Conservation (phyloP, 2,113 vertebrate genomes). For the Holacanthus passer region DNA sequence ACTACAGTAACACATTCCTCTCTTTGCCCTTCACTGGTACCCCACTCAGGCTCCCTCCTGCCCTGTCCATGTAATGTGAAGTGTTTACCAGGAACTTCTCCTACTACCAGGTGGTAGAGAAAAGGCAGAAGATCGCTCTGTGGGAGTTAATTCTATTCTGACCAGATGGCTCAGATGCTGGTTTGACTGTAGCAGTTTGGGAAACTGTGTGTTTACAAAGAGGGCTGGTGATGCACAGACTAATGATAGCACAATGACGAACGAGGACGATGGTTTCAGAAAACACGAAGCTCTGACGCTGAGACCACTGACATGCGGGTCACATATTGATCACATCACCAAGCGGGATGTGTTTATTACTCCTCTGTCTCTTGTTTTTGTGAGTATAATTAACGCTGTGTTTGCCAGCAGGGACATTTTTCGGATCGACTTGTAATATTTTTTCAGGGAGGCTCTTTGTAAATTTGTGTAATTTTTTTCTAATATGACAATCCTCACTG, state of each 20-base stretch:
- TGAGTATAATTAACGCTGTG: slow-evolving; percentile 43
- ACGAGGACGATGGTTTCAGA: slow-evolving; percentile 34
- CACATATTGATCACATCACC: slow-evolving; percentile 52
- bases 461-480: slow-evolving; percentile 77
- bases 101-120: slow-evolving; percentile 20
- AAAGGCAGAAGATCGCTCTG: slow-evolving; percentile 33
- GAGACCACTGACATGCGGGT: slow-evolving; percentile 30
- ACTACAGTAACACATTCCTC: slow-evolving; percentile 53
- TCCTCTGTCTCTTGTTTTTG: slow-evolving; percentile 45
- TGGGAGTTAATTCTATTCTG: slow-evolving; percentile 38
- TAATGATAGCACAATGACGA: slow-evolving; percentile 77
- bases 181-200: slow-evolving; percentile 55
- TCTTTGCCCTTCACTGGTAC: slow-evolving; percentile 41
- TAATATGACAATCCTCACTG: slow-evolving; percentile 62
- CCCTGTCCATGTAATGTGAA: slow-evolving; percentile 45
- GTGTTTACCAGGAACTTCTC: slow-evolving; percentile 74
- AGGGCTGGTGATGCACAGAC: slow-evolving; percentile 63
- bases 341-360: slow-evolving; percentile 49
- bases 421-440: slow-evolving; percentile 59
- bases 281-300: slow-evolving; percentile 18
- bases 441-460: slow-evolving; percentile 78
- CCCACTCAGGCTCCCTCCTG: slow-evolving; percentile 59
- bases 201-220: slow-evolving; percentile 73
- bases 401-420: slow-evolving; percentile 64
- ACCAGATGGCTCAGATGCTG: slow-evolving; percentile 39